Base-by-base conservation (phyloP, 1,140 invertebrate species). In the Schlechtendalia chinensis region DNA sequence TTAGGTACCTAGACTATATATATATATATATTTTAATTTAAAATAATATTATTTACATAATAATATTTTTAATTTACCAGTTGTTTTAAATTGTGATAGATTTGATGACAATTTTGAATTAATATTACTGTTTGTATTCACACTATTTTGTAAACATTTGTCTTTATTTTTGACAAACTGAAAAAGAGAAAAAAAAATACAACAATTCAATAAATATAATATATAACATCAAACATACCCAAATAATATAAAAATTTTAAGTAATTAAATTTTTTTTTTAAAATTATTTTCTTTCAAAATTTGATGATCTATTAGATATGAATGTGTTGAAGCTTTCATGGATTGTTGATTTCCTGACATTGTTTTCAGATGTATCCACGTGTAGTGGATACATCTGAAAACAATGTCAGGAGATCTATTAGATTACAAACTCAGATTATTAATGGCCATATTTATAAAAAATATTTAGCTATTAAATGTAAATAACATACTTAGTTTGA, bases 161-260 rank as follows among this genome's bases (percentile, higher is more conserved):
- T 54, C 16, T 27, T 54, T 54, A 54, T 54, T 54, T 72, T 72
- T 72, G 17, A 72, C 19, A 32, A 72, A 72, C 69, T 72, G n/a
- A 29, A 54, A 72, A 54, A 54, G 22, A 54, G 14, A 17, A 54
- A 54, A 22, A 54, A 6, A 17, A 22, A 56, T 22, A 59, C 12
- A 59, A 58, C 24, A 16, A 65, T 39, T 65, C 11, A 45, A 5
- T 65, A 8, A 45, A 45, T 45, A 56, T 53, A 56, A 56, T n/a
- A n/a, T 45, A n/a, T 65, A n/a, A 19, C 8, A 1, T 39, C 19
- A 39, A 39, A 58, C 29, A n/a, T 5, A 10, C 4, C 4, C 39
- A 45, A 45, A 45, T 10, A 45, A 45, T 45, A 45, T 45, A 45
- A 45, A 45, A 10, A 45, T 45, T 45, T n/a, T 39, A 39, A 50